Conservation (phyloP, 1,140 invertebrate genomes). For the Drosophila carrolli region DNA sequence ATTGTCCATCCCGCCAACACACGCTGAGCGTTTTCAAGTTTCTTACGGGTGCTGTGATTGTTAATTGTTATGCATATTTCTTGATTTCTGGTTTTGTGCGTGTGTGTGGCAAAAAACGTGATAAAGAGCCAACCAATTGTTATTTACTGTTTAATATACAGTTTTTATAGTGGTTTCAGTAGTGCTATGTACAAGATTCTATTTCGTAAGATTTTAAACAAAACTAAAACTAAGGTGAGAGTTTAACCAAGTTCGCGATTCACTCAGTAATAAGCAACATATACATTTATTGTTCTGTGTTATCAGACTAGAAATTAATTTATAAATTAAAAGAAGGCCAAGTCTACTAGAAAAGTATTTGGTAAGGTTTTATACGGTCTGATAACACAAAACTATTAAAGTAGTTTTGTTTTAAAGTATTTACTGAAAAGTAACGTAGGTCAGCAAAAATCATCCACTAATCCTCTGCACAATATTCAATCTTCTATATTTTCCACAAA, state of each 20-base stretch:
- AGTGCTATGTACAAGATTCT: slow-evolving; percentile 61
- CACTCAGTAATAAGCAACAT: slow-evolving; percentile 6
- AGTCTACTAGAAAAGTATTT: slow-evolving; percentile 5
- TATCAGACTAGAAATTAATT: slow-evolving; percentile 11
- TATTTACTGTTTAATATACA: slow-evolving; percentile 16
- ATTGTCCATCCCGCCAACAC: not conserved
- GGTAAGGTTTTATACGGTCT: slow-evolving; percentile 3
- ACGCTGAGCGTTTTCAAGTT: slow-evolving; percentile 36
- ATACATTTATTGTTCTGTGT: not conserved
- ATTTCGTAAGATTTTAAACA: slow-evolving; percentile 58
- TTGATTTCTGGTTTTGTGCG: slow-evolving; percentile 17
- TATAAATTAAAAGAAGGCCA: slow-evolving; percentile 15
- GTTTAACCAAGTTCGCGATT: slow-evolving; percentile 2
- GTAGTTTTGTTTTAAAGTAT: not conserved
- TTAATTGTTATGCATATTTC: slow-evolving; percentile 12
- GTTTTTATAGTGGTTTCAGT: slow-evolving; percentile 22
- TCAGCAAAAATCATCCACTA: slow-evolving; percentile 3
- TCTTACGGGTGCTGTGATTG: not conserved
- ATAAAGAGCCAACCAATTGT: slow-evolving; percentile 25
- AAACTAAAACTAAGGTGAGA: slow-evolving; percentile 65
- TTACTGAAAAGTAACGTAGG: not conserved
- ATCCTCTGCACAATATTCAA: slow-evolving; percentile 10
- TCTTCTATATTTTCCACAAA: slow-evolving; percentile 30
- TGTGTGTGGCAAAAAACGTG: slow-evolving; percentile 24
- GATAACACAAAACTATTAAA: not conserved